Base-by-base conservation (phyloP, 2,888 invertebrate genomes). In the Ophion ellenae region DNA sequence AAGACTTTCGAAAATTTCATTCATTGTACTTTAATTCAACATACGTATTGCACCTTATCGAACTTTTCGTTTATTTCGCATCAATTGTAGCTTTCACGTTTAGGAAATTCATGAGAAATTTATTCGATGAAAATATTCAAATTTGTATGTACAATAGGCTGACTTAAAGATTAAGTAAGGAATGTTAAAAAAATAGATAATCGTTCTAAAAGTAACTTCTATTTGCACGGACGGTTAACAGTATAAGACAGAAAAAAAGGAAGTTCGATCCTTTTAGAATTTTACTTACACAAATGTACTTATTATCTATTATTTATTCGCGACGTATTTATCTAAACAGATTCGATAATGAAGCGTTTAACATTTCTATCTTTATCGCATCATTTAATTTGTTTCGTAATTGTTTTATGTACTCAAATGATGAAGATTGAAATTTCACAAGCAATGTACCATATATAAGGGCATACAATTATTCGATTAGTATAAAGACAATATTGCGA, bases 121-220 rank as follows among this genome's bases (percentile, higher is more conserved):
- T 40, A 63, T 74, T 63, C 10, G 20, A 63, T n/a, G 45, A 40
- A 63, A 10, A 63, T 40, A 6, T 74, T 63, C 24, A 14, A 74
- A 45, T 74, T 74, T 74, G 10, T 74, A 74, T 74, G 24, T 74
- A 74, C 74, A 74, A 74, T 20, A 11, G 40, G 20, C 47, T 14
- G 14, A 14, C 45, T 40, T 61, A 40, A 61, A n/a, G 17, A 74
- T 63, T 11, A 20, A 20, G 36, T 7, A 40, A 24, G 59, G 59
- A 45, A 40, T 36, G 14, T 74, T n/a, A 67, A 67, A 67, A 36
- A 67, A 67, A 36, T 67, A 36, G 61, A 70, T 20, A 47, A 20
- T 71, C 45, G 53, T 11, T 61, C 20, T 74, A 74, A 61, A 45
- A 63, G 32, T 63, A 74, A 74, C 40, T 63, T 40, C 14, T 61